phyloP scores from a whole-genome alignment of 2,888 invertebrate species.

The Polydrusus cervinus region DNA sequence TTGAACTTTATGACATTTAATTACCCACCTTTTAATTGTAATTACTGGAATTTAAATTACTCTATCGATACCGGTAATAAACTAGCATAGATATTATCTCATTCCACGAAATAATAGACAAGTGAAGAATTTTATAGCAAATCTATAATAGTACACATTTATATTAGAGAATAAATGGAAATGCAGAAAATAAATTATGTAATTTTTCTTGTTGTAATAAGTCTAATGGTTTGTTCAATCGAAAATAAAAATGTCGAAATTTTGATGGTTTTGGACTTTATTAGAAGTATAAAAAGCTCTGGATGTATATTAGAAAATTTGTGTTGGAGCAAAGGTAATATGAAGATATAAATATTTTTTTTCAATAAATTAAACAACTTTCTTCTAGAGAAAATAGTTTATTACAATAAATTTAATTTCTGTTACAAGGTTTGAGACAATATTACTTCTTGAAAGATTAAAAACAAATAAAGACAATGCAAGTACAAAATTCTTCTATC shows the following conservation, averaged over 20 bases:
- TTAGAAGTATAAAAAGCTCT: background rate
- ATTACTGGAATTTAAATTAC: background rate
- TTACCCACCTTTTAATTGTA: background rate
- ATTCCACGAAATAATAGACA: background rate
- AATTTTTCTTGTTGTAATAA: background rate
- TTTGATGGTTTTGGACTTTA: constrained; percentile 1
- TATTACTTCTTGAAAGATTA: no score
- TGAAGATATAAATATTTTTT: no score
- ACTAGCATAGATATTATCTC: constrained; percentile 2
- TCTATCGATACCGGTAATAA: background rate
- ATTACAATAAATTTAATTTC: no score
- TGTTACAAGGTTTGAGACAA: no score
- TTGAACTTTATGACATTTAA: background rate
- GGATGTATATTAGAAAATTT: constrained; percentile 15
- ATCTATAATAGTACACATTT: background rate
- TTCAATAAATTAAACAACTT: no score
- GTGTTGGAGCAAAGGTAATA: constrained; percentile 33
- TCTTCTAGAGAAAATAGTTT: no score
- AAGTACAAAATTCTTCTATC: no score
- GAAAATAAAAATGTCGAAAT: background rate
- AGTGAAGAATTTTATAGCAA: background rate
- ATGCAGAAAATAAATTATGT: background rate
- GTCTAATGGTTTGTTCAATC: background rate
- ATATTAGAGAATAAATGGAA: background rate
- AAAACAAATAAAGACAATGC: no score